Evolutionary conservation across 1,140 invertebrate species (phyloP), one percentile per base, ranked within the genome.

Genomic region (Papilio glaucus): DNA sequence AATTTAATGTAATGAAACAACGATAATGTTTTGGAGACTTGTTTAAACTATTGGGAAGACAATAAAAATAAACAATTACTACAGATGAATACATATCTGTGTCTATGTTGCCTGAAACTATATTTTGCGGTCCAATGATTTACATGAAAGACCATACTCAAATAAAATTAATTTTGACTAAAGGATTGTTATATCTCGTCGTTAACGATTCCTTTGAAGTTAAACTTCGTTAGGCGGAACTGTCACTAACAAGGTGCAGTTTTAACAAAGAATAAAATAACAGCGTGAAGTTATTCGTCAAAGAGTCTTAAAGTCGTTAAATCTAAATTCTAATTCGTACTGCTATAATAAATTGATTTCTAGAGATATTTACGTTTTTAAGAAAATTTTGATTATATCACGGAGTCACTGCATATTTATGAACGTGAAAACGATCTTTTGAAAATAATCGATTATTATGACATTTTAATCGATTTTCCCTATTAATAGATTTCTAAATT

Each of bases 141-240:
- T 24, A 18, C 49, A 21, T 53, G 24, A 53, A 53, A 53, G 12
- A 49, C 15, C 9, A 53, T 26, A 53, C 6, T 10, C 3, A 53
- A 53, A 53, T 53, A 26, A 53, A 53, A 41, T 12, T 13, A 41
- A 41, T 53, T 26, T 53, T 3, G 49, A 12, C 49, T 53, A 53
- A 24, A 10, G 42, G 15, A 12, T 53, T 53, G 3, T 24, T n/a
- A n/a, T n/a, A n/a, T n/a, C n/a, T n/a, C n/a, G n/a, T n/a, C n/a
- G 49, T 53, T 21, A 2, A 33, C n/a, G 13, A 42, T 53, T 12
- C 4, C 24, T 53, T 53, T 24, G 18, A 53, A 53, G 49, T 53
- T 21, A 13, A 26, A 53, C 49, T 53, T 53, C 49, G 21, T 53
- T 26, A 53, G 49, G 49, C 49, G 49, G 49, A 53, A 26, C 49